Conservation (phyloP, 2,888 invertebrate species). For the Pterobdella sp. region DNA sequence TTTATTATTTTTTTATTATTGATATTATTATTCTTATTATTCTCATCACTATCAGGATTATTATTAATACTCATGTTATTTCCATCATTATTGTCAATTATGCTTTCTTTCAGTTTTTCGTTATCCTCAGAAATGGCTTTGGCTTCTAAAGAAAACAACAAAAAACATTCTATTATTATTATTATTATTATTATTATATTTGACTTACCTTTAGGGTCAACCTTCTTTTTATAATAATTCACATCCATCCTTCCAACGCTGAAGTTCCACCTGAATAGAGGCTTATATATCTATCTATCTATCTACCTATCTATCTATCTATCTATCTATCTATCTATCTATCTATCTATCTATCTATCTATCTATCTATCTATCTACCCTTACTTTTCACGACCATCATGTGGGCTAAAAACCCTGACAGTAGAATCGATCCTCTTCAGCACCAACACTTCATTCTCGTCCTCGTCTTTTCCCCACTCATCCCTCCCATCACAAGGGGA, state of each 20-base stretch:
- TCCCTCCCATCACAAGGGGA: not conserved
- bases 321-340: slow-evolving; percentile 4
- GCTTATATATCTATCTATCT: slow-evolving; percentile 18
- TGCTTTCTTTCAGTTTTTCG: not conserved
- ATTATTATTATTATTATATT: not conserved
- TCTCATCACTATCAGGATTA: not conserved
- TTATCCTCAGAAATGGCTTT: not conserved
- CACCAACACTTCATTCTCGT: slow-evolving; percentile 60
- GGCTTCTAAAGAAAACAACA: too few relatives aligned
- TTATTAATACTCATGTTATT: not conserved
- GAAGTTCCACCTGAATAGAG: slow-evolving; percentile 74
- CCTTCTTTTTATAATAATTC: slow-evolving; percentile 37
- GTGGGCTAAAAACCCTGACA: slow-evolving; percentile 79
- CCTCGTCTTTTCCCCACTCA: not conserved
- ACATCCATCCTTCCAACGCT: slow-evolving; percentile 83
- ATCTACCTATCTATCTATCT: slow-evolving; percentile 13
- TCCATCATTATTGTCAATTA: not conserved
- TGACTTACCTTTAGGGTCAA: too few relatives aligned
- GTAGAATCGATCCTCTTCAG: slow-evolving; percentile 75
- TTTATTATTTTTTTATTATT: not conserved
- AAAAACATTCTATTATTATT: not conserved
- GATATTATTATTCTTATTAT: not conserved
- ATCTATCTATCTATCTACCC: slow-evolving; percentile 3
- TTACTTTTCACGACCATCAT: slow-evolving; percentile 69
- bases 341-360: not conserved